Base-by-base conservation (phyloP, 2,113 vertebrate genomes). In the Tyrannus savana region DNA sequence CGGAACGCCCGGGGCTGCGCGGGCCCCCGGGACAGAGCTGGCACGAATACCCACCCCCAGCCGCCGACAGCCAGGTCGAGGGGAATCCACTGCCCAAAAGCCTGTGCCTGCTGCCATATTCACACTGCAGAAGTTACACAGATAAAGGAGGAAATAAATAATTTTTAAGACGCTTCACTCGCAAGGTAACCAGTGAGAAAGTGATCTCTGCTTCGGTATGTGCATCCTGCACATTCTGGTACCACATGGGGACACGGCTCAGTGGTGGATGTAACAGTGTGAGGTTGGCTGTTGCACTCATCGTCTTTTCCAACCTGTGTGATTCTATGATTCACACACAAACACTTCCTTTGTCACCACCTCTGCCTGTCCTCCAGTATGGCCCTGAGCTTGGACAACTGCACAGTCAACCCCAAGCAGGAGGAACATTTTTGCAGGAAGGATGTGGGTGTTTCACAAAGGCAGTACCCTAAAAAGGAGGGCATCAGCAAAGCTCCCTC, bases 401-500 rank as follows among this genome's bases (percentile, higher is more conserved):
- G 52, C 62, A 39, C 5, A 18, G 39, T 6, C 19, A 18, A 11
- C 4, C 14, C n/a, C n/a, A 33, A 14, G 6, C 7, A 3, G 24
- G 22, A 55, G n/a, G 24, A 53, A 47, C 3, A 4, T 19, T 64
- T 75, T 23, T 52, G 23, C 19, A 75, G n/a, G 47, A 79, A 68
- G 21, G 18, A 58, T 10, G 6, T 2, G 17, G 33, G 9, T 77
- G 4, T 44, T 64, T 66, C 0, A 0, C 41, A 55, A n/a, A 6
- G 15, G 55, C 82, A 25, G 30, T 12, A 47, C 6, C n/a, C 37
- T 4, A 9, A 74, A 35, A 37, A 69, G 9, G 22, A 37, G 69
- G 24, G 63, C 49, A 60, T 52, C 49, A 67, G 66, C 14, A 9
- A 55, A n/a, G 17, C 39, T 68, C 47, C 3, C 22, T 41, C 42